phyloP scores from a whole-genome alignment of 2,888 invertebrate genomes.

The Pachymerium ferrugineum region DNA sequence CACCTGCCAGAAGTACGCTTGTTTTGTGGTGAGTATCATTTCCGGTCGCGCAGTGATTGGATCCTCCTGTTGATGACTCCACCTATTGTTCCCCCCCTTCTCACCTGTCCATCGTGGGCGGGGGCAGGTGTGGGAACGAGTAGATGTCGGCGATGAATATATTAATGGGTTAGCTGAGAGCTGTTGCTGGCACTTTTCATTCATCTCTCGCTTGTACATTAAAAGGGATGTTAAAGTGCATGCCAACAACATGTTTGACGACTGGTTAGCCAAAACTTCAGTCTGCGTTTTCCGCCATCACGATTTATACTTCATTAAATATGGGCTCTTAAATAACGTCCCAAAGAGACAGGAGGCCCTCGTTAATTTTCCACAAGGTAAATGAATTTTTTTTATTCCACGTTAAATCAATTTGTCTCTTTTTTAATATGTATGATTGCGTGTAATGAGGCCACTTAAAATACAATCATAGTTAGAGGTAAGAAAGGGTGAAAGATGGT shows the following conservation, averaged over 20 bases:
- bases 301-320: conserved; percentile 22
- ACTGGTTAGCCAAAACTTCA: conserved; percentile 27
- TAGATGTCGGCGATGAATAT: conserved; percentile 19
- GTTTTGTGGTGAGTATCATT: not conserved
- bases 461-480: conserved; percentile 1
- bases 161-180: conserved; percentile 21
- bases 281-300: conserved; percentile 15
- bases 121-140: not conserved
- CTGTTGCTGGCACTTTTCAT: conserved; percentile 25
- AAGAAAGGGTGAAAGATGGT: not conserved
- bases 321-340: too few relatives aligned
- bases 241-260: conserved; percentile 27
- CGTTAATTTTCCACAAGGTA: conserved; percentile 10
- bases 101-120: conserved; percentile 14
- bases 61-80: not conserved
- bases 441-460: conserved; percentile 20
- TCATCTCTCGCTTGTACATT: conserved; percentile 25
- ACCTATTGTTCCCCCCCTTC: not conserved
- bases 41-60: not conserved
- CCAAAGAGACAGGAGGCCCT: not conserved
- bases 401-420: too few relatives aligned
- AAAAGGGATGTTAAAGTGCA: conserved; percentile 24
- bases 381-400: not conserved
- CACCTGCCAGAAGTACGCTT: not conserved
- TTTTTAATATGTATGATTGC: not conserved